Base-by-base conservation (phyloP, 1,140 invertebrate genomes). In the Drosophila sproati region DNA sequence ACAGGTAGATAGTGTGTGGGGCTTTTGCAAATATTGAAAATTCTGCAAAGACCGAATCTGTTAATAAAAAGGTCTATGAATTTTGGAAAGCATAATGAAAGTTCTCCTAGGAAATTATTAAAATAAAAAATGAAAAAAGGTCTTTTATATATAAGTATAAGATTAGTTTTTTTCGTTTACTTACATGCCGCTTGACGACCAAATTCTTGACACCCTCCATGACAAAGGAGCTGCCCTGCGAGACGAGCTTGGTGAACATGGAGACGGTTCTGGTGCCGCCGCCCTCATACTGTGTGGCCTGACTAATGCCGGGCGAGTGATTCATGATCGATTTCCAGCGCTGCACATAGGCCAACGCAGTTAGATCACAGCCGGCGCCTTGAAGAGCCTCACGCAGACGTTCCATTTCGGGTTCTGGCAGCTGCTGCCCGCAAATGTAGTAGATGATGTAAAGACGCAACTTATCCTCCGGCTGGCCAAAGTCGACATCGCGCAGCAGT, bases 181-280 rank as follows among this genome's bases (percentile, higher is more conserved):
- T 95, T 93, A 98, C 97, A 94, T 99, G 98, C 94, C 97, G 96
- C 92, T 99, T 99, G 5, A 99, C 97, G 37, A 99, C 98, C 70
- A 99, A 95, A 95, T 99, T 99, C 93, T 99, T 99, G 0, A 99
- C 99, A 41, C 99, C 99, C 94, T 99, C 99, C 98, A 99, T 99
- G 0, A 99, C 98, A 94, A 99, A 99, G 51, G 98, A 98, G 2
- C 98, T 99, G 32, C 98, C 98, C 93, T 99, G 98, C 4, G 96
- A 98, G 86, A 99, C 96, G 10, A 99, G 94, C 93, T 99, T 99
- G 2, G 98, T 98, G 93, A 99, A 99, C 98, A 99, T 99, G 78
- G 96, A 98, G 0, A 99, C 97, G 0, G 98, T 99, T 94, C 98
- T 98, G 0, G 98, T 98, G 28, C 98, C 98, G 48, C 97, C 98